A percentile compares a stretch with the other conserved stretches of the same genome.
These are phyloP conservation scores for Myiotriccus ornatus DNA, from an alignment of 2,797 vertebrate species.

Conservation along the genomic window DNA sequence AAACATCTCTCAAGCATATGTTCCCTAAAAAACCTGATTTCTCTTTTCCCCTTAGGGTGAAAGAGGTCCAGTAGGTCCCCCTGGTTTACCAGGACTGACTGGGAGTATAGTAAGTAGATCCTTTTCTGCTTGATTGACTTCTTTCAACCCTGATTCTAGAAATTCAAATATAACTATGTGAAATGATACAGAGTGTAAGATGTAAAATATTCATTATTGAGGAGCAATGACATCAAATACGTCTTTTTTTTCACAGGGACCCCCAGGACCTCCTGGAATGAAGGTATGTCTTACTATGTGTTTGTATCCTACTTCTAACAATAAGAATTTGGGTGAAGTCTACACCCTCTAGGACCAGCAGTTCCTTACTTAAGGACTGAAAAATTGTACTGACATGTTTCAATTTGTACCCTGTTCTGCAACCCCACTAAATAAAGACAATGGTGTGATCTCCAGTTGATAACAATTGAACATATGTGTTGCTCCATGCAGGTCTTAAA, in stretches of 20 bases:
- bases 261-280: conserved; percentile 84
- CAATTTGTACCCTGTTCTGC: background rate
- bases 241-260: conserved; percentile 80
- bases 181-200: background rate
- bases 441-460: background rate
- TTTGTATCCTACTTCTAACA: background rate
- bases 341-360: background rate
- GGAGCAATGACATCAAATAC: background rate
- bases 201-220: background rate
- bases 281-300: conserved; percentile 79
- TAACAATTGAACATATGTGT: background rate
- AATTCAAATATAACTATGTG: background rate
- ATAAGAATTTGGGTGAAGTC: background rate
- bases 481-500: background rate
- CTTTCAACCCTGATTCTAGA: background rate
- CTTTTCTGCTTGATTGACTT: background rate
- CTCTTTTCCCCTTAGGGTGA: conserved; percentile 83
- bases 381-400: background rate
- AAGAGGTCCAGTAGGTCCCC: conserved; percentile 81
- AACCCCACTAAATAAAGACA: background rate
- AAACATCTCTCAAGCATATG: background rate
- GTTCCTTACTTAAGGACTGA: background rate
- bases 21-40: background rate
- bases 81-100: conserved; percentile 82
- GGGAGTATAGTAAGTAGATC: conserved; percentile 85